phyloP scores from a whole-genome alignment of 2,113 vertebrate species.

The Poecilia latipinna region DNA sequence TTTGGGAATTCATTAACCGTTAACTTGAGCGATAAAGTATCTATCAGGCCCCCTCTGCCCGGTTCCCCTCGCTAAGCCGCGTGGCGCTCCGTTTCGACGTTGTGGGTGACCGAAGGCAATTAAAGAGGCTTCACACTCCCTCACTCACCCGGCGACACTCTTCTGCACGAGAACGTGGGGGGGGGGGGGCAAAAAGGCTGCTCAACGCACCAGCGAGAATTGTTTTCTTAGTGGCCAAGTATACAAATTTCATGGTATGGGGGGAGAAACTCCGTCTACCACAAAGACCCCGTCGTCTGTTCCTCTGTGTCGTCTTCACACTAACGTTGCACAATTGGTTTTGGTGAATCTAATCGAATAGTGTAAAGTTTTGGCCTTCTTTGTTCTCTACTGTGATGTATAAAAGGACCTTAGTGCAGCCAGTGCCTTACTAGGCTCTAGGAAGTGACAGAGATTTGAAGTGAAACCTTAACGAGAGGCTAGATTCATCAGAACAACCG shows the following conservation, averaged over 20 bases:
- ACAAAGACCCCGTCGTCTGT: constrained; percentile 68
- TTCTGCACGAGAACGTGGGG: constrained; percentile 56
- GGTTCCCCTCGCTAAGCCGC: constrained; percentile 77
- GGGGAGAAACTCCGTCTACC: constrained; percentile 69
- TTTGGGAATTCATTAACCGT: constrained; percentile 85
- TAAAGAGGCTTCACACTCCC: constrained; percentile 78
- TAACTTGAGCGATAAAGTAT: constrained; percentile 83
- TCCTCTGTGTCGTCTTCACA: constrained; percentile 72
- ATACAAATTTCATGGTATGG: constrained; percentile 82
- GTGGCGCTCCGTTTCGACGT: constrained; percentile 71
- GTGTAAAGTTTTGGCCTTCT: constrained; percentile 69
- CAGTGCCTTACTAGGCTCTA: constrained; percentile 34
- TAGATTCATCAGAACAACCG: constrained; percentile 7
- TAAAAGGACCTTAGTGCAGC: constrained; percentile 50
- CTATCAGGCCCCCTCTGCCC: constrained; percentile 77
- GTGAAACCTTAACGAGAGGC: constrained; percentile 31
- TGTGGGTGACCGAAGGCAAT: constrained; percentile 83
- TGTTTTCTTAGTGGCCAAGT: constrained; percentile 81
- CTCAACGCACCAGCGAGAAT: constrained; percentile 79
- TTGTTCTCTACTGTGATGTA: constrained; percentile 71
- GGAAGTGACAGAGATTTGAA: constrained; percentile 31
- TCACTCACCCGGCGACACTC: constrained; percentile 59
- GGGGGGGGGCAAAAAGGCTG: constrained; percentile 45
- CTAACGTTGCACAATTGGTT: constrained; percentile 83
- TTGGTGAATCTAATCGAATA: constrained; percentile 79